Conservation (phyloP, 30 jellyfish, hydroid and myxozoan species). For the Chrysaora quinquecirrha region DNA sequence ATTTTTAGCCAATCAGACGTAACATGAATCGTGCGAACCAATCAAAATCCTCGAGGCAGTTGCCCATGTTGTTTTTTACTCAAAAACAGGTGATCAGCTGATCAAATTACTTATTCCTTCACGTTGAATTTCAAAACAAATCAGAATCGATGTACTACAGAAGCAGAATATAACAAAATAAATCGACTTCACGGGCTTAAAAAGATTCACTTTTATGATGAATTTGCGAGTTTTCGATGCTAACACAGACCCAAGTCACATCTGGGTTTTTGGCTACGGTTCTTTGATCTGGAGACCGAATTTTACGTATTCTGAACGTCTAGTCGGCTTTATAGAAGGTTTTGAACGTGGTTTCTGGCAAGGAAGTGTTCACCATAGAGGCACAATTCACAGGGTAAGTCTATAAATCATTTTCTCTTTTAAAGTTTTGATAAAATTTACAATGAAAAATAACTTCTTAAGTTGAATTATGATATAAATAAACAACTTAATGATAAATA, state of each 20-base stretch:
- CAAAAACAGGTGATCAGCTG: conserved; percentile 41
- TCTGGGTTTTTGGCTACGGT: conserved; percentile 93
- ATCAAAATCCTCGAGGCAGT: conserved; percentile 17
- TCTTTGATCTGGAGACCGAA: conserved; percentile 93
- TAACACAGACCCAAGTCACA: neutral
- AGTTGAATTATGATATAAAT: too few species aligned
- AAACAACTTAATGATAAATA: too few species aligned
- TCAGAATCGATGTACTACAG: too few species aligned
- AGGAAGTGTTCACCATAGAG: conserved; percentile 89
- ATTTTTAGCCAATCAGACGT: conserved; percentile 25
- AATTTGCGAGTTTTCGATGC: neutral
- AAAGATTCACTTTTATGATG: neutral
- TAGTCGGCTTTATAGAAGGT: conserved; percentile 82
- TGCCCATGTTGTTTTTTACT: conserved; percentile 42
- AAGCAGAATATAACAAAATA: neutral
- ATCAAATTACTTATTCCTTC: neutral
- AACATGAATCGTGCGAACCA: conserved; percentile 16
- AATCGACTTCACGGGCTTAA: neutral
- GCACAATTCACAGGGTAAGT: conserved; percentile 65
- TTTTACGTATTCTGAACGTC: conserved; percentile 50
- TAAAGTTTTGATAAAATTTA: too few species aligned
- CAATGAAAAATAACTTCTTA: too few species aligned
- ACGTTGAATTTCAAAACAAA: too few species aligned
- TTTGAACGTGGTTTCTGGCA: conserved; percentile 91
- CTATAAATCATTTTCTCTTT: too few species aligned